Base-by-base conservation (phyloP, 2,797 vertebrate genomes). In the Pagetopsis macropterus region DNA sequence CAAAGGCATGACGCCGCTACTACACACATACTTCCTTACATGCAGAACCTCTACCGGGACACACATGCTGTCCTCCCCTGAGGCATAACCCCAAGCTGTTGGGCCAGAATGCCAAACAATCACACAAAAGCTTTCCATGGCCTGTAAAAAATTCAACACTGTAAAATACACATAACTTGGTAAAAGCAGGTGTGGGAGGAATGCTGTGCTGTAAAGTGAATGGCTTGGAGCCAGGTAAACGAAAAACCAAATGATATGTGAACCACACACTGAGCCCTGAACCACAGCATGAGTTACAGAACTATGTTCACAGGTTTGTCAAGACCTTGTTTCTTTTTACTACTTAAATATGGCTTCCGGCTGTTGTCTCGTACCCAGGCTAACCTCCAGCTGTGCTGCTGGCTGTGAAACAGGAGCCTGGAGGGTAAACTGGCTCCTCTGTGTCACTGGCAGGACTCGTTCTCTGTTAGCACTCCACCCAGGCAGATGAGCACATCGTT, bases 1-100 rank as follows among this genome's bases (percentile, higher is more conserved):
- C 58, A 16, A 59, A 78, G 79, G 65, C 84, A 21, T 31, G 58
- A 70, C 76, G 19, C 63, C n/a, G 37, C 21, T 0, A 54, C 82
- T 55, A 48, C 10, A 43, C 65, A 82, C 71, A 81, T 60, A 11
- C 9, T 1, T n/a, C 80, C 86, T 82, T 87, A 73, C 88, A 40
- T 75, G 74, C 41, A 31, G 19, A 70, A 71, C 60, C 10, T 11
- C 61, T 21, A 33, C 54, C 48, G 15, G 1, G 27, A 0, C 63
- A 75, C 83, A 81, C 83, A 62, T 84, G 79, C 65, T 52, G 5
- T 41, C 44, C 17, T 46, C 58, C 48, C 63, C 55, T 2, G 46
- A 71, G 69, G 74, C 1, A 8, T 19, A 64, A 76, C 44, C 43
- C 10, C 65, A 70, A 68, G 74, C 78, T 82, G 73, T n/a, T 21